Evolutionary conservation across 2,888 invertebrate genomes (phyloP).

Genomic region (Bellardia bayeri): DNA sequence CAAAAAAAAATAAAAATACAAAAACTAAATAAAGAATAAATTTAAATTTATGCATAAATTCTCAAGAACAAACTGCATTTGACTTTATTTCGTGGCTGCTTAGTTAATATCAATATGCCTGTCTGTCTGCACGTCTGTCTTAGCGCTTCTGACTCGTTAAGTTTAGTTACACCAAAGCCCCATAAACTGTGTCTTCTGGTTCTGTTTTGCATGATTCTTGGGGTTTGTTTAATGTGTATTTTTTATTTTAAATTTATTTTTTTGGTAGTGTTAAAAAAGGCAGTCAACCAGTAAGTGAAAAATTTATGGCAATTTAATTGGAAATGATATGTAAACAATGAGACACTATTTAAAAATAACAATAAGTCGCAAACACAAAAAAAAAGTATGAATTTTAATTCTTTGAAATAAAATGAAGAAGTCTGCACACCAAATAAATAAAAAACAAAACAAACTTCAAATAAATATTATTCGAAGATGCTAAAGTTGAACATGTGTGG

Average conservation of each 20-base stretch:
- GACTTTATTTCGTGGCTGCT: conserved; percentile 60
- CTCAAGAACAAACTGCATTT: conserved; percentile 60
- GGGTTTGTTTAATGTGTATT: conserved; percentile 31
- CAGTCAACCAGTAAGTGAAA: conserved; percentile 71
- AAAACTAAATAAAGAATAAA: conserved; percentile 18
- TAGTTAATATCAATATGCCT: conserved; percentile 47
- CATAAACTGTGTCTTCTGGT: conserved; percentile 13
- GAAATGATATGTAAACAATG: conserved; percentile 75
- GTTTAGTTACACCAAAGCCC: conserved; percentile 16
- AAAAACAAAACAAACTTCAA: background rate
- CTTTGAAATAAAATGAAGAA: conserved; percentile 45
- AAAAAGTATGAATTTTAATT: conserved; percentile 54
- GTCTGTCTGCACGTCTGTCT: conserved; percentile 24
- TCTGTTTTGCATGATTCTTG: conserved; percentile 58
- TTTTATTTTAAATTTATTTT: conserved; percentile 36
- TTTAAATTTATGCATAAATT: conserved; percentile 73
- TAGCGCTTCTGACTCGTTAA: background rate
- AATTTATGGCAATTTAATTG: conserved; percentile 77
- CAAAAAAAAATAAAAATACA: conserved; percentile 4
- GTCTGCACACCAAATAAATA: background rate
- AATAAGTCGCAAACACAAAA: conserved; percentile 32
- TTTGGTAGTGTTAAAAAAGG: conserved; percentile 63
- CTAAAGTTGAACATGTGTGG: conserved; percentile 51
- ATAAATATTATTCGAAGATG: conserved; percentile 45
- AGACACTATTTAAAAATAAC: conserved; percentile 72